Evolutionary conservation across 64 coral and sea anemone species (phyloP), one percentile per base, ranked within the genome.

Genomic region (Actinia equina): DNA sequence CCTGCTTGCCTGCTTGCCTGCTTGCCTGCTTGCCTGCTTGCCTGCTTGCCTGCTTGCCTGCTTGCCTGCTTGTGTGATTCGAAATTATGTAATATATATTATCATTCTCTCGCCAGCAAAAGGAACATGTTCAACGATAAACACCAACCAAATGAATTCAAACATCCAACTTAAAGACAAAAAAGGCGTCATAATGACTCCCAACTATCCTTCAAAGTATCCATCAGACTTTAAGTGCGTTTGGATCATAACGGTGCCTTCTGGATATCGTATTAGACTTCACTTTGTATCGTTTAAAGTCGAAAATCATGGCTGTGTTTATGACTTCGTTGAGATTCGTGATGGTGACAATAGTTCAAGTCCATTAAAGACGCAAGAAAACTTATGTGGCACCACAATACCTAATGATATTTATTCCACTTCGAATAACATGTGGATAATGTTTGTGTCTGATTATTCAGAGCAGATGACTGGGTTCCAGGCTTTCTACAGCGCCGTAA

Each of bases 311-410:
- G 15, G 22, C 19, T 85, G 83, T 63, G 12, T 19, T 5, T 85
- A 85, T 43, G 83, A 85, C 16, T 85, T 60, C 25, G 83, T 85
- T 13, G 83, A 85, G 53, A 23, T 85, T 42, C 83, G 83, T 43
- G 83, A 85, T 85, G 83, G 83, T 0, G 11, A 52, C 19, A 57
- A 17, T 18, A 22, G 45, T 51, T 49, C 17, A 52, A 22, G 80
- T 25, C 80, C 44, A 5, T 25, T 82, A 7, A 82, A 74, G 26
- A 74, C 27, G 41, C n/a, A 23, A 52, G 54, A 16, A 22, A 85
- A 61, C 20, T 58, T 85, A 57, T 85, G 83, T 63, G 80, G 43
- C 8, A 11, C 7, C 26, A 51, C 14, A 2, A 25, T 60, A 44
- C 83, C 83, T 18, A 7, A 23, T 43, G 83, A 85, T 44, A 17